Evolutionary conservation across 92 coral and sea anemone genomes (phyloP).

Genomic region (Phenganax stokvisi): DNA sequence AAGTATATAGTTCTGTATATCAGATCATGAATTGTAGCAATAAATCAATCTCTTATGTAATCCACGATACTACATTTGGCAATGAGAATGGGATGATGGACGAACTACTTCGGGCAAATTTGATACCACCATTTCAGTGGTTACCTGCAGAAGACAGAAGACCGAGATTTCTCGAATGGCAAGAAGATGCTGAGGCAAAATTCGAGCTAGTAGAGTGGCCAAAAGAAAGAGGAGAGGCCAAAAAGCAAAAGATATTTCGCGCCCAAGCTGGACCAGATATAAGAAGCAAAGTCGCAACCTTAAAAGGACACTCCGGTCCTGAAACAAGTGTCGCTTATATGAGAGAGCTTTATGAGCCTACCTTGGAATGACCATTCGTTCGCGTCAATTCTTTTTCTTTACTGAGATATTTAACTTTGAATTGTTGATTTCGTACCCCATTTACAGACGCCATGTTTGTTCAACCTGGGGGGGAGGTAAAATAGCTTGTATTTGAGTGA

Average conservation of each 20-base stretch:
- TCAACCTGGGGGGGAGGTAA: no score
- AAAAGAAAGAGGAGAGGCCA: not conserved
- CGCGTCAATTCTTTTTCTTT: no score
- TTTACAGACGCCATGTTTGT: no score
- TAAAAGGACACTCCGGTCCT: not conserved
- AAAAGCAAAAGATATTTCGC: not conserved
- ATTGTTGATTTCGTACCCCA: no score
- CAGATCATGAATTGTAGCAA: no score
- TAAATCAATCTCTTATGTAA: not conserved
- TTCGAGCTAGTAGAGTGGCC: constrained; percentile 18
- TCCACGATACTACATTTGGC: not conserved
- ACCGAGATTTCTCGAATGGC: constrained; percentile 23
- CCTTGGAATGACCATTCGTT: no score
- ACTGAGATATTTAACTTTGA: no score
- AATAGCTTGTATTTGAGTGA: no score
- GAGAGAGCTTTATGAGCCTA: no score
- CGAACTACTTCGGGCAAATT: not conserved
- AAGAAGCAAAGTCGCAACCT: not conserved
- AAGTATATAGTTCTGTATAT: no score
- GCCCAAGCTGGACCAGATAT: constrained; percentile 1
- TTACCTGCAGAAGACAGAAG: constrained; percentile 12
- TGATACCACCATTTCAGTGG: not conserved
- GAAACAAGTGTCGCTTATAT: no score
- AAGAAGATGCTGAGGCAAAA: constrained; percentile 11
- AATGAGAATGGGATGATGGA: not conserved